These are phyloP conservation scores for Karalla daura DNA, from an alignment of 2,797 vertebrate genomes.

Conservation along the genomic window DNA sequence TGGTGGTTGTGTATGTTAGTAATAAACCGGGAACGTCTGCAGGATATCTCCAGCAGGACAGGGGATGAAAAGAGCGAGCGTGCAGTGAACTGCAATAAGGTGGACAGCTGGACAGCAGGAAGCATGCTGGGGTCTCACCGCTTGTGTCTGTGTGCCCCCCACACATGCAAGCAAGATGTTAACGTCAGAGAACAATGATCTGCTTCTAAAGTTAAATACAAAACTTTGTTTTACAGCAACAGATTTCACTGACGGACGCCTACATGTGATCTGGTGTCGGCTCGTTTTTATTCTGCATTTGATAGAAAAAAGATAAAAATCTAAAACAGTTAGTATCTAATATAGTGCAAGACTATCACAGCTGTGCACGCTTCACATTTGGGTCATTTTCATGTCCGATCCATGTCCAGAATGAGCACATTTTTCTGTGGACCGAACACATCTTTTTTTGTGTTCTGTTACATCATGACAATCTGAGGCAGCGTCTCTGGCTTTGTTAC, in stretches of 20 bases:
- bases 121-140: constrained; percentile 62
- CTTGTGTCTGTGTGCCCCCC: constrained; percentile 73
- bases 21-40: constrained; percentile 47
- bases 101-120: constrained; percentile 85
- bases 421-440: background rate
- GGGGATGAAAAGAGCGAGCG: constrained; percentile 57
- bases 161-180: constrained; percentile 62
- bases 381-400: background rate
- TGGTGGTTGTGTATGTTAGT: constrained; percentile 50
- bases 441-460: background rate
- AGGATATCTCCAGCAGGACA: constrained; percentile 53
- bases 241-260: too few relatives aligned
- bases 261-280: background rate
- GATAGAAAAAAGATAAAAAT: constrained; percentile 6
- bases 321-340: background rate
- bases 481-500: background rate
- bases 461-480: background rate
- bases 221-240: constrained; percentile 34
- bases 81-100: constrained; percentile 80
- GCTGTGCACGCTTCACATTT: background rate
- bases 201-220: constrained; percentile 30
- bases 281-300: background rate
- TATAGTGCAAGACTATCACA: constrained; percentile 1
- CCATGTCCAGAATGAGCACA: background rate
- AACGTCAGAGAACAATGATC: constrained; percentile 56